Conservation (phyloP, 2,888 invertebrate genomes). For the Leptinotarsa rubiginosa region DNA sequence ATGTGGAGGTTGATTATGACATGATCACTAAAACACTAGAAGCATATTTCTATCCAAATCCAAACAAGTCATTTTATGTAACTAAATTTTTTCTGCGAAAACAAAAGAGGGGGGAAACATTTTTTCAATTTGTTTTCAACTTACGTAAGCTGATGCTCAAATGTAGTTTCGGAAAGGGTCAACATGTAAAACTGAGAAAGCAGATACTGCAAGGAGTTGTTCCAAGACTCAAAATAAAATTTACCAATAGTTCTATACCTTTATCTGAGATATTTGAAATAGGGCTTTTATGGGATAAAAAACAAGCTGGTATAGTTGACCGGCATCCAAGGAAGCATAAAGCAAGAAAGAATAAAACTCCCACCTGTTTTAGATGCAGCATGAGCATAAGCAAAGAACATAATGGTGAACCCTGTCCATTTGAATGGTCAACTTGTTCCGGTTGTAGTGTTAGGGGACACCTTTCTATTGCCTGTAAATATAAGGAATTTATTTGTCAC, state of each 20-base stretch:
- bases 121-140: constrained; percentile 33
- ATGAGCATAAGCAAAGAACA: constrained; percentile 20
- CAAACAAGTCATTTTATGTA: constrained; percentile 25
- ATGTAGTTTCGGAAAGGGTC: constrained; percentile 29
- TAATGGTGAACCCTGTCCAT: constrained; percentile 30
- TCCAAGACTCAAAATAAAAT: constrained; percentile 24
- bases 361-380: constrained; percentile 39
- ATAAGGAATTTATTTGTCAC: constrained; percentile 36
- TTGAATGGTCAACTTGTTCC: constrained; percentile 38
- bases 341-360: constrained; percentile 30
- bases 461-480: constrained; percentile 39
- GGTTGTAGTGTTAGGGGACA: constrained; percentile 37
- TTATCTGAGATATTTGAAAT: constrained; percentile 31
- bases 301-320: background rate
- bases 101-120: constrained; percentile 29
- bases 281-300: constrained; percentile 34
- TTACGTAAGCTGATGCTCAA: constrained; percentile 37
- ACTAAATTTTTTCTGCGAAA: constrained; percentile 31
- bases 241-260: constrained; percentile 27
- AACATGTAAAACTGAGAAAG: constrained; percentile 27
- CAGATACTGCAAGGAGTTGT: constrained; percentile 23
- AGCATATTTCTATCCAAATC: constrained; percentile 35
- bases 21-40: constrained; percentile 30
- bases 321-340: constrained; percentile 30
- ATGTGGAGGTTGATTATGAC: constrained; percentile 29